phyloP scores from a whole-genome alignment of 1,140 invertebrate genomes.

The Bombus terrestris region DNA sequence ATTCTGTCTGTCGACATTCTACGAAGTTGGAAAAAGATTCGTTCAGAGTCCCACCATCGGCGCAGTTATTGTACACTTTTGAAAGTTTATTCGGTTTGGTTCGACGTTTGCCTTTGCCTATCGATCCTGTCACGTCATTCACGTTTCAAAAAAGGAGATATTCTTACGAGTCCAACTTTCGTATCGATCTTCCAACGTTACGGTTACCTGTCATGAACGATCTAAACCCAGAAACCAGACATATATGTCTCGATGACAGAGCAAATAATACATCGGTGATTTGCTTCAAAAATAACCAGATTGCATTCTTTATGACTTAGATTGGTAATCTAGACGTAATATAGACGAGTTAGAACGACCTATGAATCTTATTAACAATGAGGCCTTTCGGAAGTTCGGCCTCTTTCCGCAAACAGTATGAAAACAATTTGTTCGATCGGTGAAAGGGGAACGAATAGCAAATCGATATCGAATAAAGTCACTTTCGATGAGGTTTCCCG shows the following conservation, averaged over 20 bases:
- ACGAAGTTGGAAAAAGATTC: background rate
- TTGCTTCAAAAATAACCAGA: background rate
- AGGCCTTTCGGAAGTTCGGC: background rate
- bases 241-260: background rate
- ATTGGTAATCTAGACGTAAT: background rate
- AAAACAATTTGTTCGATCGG: background rate
- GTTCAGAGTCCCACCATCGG: background rate
- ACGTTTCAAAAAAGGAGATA: background rate
- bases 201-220: background rate
- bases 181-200: slow-evolving; percentile 43
- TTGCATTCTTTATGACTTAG: background rate
- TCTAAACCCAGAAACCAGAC: slow-evolving; percentile 5
- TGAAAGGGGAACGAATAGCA: background rate
- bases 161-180: slow-evolving; percentile 34
- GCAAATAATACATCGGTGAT: background rate
- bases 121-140: slow-evolving; percentile 20
- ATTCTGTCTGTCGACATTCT: background rate
- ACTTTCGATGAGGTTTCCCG: slow-evolving; percentile 34
- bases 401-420: no score
- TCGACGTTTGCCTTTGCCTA: background rate
- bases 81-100: background rate
- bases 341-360: background rate
- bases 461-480: slow-evolving; percentile 39
- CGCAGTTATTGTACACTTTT: background rate
- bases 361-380: background rate